Conservation (phyloP, 2,113 vertebrate species). For the Numida meleagris region DNA sequence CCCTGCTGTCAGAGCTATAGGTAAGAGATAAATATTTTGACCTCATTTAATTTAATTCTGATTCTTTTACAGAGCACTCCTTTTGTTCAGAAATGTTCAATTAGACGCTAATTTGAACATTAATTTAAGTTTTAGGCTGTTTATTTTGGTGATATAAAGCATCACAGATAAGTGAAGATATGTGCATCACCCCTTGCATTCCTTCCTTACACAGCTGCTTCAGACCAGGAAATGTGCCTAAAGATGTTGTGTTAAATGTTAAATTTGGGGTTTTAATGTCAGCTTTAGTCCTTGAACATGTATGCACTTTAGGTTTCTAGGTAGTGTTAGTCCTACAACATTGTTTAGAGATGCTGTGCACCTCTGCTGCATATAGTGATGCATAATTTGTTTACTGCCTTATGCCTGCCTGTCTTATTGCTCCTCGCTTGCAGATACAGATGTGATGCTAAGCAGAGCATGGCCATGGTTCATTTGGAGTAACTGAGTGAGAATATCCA, state of each 20-base stretch:
- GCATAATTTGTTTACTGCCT: background rate
- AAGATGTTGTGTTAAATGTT: background rate
- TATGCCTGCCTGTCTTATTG: background rate
- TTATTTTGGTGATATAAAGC: background rate
- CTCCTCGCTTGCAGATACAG: background rate
- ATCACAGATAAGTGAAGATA: background rate
- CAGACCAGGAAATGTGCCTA: background rate
- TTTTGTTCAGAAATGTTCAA: background rate
- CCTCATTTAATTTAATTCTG: background rate
- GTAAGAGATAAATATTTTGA: background rate
- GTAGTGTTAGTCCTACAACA: background rate
- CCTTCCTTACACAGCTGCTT: background rate
- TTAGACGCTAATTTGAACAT: background rate
- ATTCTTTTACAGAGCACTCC: background rate
- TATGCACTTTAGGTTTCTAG: background rate
- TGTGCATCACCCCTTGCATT: background rate
- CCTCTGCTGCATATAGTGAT: background rate
- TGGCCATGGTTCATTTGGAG: background rate
- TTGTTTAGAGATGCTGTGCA: background rate
- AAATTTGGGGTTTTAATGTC: background rate
- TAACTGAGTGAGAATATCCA: background rate
- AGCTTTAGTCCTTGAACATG: background rate
- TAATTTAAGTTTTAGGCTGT: background rate
- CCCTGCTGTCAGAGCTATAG: background rate
- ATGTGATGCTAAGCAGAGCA: background rate